Evolutionary conservation across 2,113 vertebrate genomes (phyloP).

Genomic region (Cromileptes altivelis): DNA sequence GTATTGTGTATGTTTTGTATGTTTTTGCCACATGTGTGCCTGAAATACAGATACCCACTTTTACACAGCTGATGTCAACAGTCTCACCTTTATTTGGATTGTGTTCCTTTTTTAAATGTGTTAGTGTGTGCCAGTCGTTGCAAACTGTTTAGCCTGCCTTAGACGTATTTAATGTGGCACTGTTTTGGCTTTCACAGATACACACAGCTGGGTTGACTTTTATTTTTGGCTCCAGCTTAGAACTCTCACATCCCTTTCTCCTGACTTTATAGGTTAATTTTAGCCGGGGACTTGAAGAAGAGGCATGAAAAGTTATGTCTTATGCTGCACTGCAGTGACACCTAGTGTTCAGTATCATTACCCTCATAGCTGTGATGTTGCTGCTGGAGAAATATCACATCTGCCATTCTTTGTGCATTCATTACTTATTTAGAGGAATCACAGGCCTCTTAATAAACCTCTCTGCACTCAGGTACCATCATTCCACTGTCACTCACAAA

Average conservation of each 20-base stretch:
- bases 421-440: conserved; percentile 8
- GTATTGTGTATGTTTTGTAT: conserved; percentile 73
- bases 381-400: conserved; percentile 3
- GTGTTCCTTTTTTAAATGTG: conserved; percentile 21
- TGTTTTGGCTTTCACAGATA: conserved; percentile 53
- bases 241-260: conserved; percentile 4
- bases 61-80: conserved; percentile 41
- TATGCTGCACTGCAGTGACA: conserved; percentile 60
- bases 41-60: conserved; percentile 74
- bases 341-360: conserved; percentile 52
- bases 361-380: not conserved
- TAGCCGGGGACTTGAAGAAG: conserved; percentile 10
- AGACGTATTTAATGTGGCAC: conserved; percentile 57
- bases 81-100: conserved; percentile 25
- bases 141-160: conserved; percentile 13
- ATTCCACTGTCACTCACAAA: conserved; percentile 43
- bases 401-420: conserved; percentile 4
- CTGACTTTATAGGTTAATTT: conserved; percentile 30
- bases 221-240: conserved; percentile 30
- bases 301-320: not conserved
- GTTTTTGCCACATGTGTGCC: conserved; percentile 63
- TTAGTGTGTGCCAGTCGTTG: conserved; percentile 1
- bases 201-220: conserved; percentile 60
- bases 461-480: conserved; percentile 33
- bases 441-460: not conserved